phyloP scores from a whole-genome alignment of 2,888 invertebrate genomes.

The Drosophila paramelanica region DNA sequence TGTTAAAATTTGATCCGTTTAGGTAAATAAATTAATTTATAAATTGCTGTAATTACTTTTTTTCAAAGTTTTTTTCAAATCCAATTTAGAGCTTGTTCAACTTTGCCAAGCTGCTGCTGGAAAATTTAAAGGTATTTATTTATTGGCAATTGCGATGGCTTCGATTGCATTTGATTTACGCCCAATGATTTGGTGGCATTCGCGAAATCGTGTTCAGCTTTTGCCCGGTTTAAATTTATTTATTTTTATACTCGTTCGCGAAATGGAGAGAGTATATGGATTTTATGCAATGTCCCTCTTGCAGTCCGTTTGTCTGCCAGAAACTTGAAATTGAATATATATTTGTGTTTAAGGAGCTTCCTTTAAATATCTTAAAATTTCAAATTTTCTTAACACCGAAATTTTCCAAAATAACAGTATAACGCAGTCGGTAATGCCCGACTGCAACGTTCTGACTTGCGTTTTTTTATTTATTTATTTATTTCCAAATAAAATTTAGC shows the following conservation, averaged over 20 bases:
- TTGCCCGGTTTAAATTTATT: constrained; percentile 12
- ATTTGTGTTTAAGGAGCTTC: too few species aligned
- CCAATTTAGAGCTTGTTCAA: not conserved
- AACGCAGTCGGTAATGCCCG: too few species aligned
- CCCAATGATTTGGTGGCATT: constrained; percentile 45
- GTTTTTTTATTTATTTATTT: constrained; percentile 49
- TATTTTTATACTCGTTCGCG: not conserved
- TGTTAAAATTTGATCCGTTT: not conserved
- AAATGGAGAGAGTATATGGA: too few species aligned
- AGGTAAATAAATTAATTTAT: not conserved
- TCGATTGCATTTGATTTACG: constrained; percentile 58
- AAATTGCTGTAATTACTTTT: not conserved
- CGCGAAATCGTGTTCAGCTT: constrained; percentile 17
- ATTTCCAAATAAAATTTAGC: constrained; percentile 35
- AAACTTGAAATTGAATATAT: too few species aligned
- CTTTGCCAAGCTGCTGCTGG: not conserved
- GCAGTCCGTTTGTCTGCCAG: too few species aligned
- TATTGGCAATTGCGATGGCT: constrained; percentile 39
- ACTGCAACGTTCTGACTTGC: too few species aligned
- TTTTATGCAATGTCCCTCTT: too few species aligned
- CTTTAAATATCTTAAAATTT: too few species aligned
- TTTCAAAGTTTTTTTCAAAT: not conserved
- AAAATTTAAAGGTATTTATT: constrained; percentile 17
- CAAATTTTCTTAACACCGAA: too few species aligned
- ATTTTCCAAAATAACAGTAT: too few species aligned